Percentiles rank a stretch among this genome's conserved stretches.
These are phyloP conservation scores for Brachionus plicatilis DNA, from an alignment of 1,140 invertebrate species.

Conservation along the genomic window DNA sequence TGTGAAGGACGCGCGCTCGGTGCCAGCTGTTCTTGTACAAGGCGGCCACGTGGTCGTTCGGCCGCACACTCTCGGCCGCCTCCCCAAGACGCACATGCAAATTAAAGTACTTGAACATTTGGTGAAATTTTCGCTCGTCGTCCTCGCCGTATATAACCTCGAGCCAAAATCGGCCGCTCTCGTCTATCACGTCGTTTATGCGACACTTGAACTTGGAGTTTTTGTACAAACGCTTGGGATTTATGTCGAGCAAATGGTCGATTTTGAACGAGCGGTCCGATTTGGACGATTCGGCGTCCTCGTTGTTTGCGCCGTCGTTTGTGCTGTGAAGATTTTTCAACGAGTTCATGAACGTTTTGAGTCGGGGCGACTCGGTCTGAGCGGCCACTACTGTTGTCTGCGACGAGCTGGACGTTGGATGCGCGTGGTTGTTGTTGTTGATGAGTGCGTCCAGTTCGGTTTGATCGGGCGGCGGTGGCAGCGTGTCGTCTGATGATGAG, in stretches of 20 bases:
- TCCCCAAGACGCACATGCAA: neutral
- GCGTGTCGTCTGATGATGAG: neutral
- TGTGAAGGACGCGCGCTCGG: neutral
- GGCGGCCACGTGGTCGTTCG: neutral
- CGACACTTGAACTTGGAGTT: slow-evolving; percentile 22
- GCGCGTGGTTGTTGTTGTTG: neutral
- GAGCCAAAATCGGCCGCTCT: slow-evolving; percentile 22
- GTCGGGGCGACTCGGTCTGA: neutral
- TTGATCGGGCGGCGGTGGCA: slow-evolving; percentile 5
- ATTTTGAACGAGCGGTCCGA: slow-evolving; percentile 6
- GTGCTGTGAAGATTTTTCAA: neutral
- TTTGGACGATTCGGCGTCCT: neutral
- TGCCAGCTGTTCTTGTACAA: slow-evolving; percentile 26
- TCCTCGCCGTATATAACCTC: slow-evolving; percentile 24
- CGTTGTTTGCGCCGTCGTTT: neutral
- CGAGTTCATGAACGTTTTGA: slow-evolving; percentile 26
- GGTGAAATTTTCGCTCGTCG: slow-evolving; percentile 34
- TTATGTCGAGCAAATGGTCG: slow-evolving; percentile 23
- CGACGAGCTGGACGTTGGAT: neutral
- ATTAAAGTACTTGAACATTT: slow-evolving; percentile 37
- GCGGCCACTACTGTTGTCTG: neutral
- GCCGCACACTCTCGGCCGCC: neutral
- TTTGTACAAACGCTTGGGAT: slow-evolving; percentile 37
- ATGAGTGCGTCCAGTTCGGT: neutral
- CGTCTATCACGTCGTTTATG: neutral